These are phyloP conservation scores for Hippocampus barbouri DNA, from an alignment of 2,113 vertebrate genomes.

Conservation along the genomic window DNA sequence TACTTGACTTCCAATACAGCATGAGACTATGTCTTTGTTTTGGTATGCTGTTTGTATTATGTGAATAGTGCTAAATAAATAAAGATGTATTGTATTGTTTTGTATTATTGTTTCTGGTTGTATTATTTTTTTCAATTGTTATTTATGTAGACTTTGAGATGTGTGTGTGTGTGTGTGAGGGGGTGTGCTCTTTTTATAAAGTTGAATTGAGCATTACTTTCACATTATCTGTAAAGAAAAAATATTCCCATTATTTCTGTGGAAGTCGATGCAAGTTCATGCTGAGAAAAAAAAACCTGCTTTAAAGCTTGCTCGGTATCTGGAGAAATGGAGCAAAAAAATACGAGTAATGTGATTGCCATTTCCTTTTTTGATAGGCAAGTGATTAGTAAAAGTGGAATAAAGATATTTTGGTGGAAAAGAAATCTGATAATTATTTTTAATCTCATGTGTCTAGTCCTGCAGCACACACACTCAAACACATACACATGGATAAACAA, in stretches of 20 bases:
- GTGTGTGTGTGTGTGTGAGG: too few relatives aligned
- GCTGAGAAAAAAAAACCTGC: background rate
- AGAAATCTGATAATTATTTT: too few relatives aligned
- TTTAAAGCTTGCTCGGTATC: background rate
- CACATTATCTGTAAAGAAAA: background rate
- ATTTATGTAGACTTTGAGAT: background rate
- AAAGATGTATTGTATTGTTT: too few relatives aligned
- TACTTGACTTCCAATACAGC: too few relatives aligned
- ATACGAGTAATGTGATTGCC: background rate
- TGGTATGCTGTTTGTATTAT: too few relatives aligned
- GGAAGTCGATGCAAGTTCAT: background rate
- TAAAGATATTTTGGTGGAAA: too few relatives aligned
- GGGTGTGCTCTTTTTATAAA: background rate
- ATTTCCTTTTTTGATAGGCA: background rate
- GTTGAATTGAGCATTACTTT: background rate
- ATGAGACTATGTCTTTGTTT: too few relatives aligned
- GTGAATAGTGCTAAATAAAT: too few relatives aligned
- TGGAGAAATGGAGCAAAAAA: background rate
- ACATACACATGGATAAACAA: conserved; percentile 19
- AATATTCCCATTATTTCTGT: background rate
- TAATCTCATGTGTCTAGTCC: too few relatives aligned
- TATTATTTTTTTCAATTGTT: background rate
- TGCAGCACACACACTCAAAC: background rate
- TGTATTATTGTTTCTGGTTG: too few relatives aligned
- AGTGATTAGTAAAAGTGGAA: too few relatives aligned